A percentile compares a stretch with the other conserved stretches of the same genome.
Evolutionary conservation across 2,113 vertebrate species (phyloP).

Genomic region (Puma concolor): DNA sequence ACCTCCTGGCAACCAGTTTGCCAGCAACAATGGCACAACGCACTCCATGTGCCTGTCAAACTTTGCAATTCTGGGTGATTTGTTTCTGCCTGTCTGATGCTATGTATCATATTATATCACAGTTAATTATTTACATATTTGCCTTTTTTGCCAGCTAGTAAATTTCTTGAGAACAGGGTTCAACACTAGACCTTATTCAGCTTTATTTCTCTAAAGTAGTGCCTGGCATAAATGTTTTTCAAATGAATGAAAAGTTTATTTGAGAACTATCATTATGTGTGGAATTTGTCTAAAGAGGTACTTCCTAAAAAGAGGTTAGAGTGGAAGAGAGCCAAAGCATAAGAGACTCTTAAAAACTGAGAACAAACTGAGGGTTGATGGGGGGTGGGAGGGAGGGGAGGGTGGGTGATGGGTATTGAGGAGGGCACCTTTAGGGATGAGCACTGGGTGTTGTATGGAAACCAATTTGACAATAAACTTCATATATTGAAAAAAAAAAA

Average conservation of each 20-base stretch:
- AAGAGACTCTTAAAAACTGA: too few relatives aligned
- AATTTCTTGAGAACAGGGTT: background rate
- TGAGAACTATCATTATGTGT: background rate
- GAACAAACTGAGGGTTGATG: too few relatives aligned
- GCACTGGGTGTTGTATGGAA: too few relatives aligned
- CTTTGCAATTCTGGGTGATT: background rate
- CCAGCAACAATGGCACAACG: background rate
- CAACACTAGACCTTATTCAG: background rate
- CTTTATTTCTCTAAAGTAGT: constrained; percentile 25
- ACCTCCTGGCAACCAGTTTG: background rate
- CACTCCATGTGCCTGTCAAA: background rate
- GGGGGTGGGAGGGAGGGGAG: too few relatives aligned
- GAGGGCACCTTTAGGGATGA: too few relatives aligned
- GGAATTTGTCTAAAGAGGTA: background rate
- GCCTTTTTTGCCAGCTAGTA: background rate
- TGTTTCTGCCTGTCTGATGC: background rate
- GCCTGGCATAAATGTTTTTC: background rate
- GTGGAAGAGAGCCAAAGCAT: too few relatives aligned
- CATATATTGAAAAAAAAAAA: too few relatives aligned
- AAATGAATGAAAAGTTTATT: background rate
- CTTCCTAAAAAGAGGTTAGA: background rate
- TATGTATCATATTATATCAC: background rate
- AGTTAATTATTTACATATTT: background rate
- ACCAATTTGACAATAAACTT: too few relatives aligned
- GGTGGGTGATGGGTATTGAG: too few relatives aligned